Evolutionary conservation across 2,113 vertebrate species (phyloP), one percentile per base, ranked within the genome.

Genomic region (Lophius piscatorius): DNA sequence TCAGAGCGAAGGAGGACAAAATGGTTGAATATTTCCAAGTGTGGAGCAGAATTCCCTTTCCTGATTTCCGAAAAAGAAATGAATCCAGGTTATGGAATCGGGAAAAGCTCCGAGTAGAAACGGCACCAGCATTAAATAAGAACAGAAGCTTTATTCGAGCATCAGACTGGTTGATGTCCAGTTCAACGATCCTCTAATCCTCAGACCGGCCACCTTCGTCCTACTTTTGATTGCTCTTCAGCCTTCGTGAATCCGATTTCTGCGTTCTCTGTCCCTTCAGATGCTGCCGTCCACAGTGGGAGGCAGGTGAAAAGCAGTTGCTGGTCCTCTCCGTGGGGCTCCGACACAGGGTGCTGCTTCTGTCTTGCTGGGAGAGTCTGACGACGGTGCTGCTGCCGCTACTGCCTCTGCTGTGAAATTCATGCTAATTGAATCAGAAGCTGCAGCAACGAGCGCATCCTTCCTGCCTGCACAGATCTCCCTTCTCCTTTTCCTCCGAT

Each of bases 371-470:
- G 67, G 74, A 77, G 70, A 70, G 66, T 82, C 81, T 78, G 84
- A 70, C 58, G 68, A 64, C 73, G 72, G 36, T 70, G 64, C 66
- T 57, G 21, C 69, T 76, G 80, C 81, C 45, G 68, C 76, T 63
- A 20, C 70, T 86, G 78, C 75, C 67, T 81, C 75, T 57, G 86
- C 84, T 82, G 82, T 80, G 76, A 91, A 87, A 90, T 89, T 90
- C 88, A 90, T 89, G 87, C 87, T 90, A 91, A 91, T 90, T 87
- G 85, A 88, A 91, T 88, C 74, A 79, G 78, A 84, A 84, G 87
- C 87, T 87, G 89, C 87, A 83, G 88, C 83, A 87, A 79, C 74
- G 74, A 85, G 74, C 79, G 77, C 80, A 85, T 88, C 85, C 83
- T 85, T 85, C 76, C 83, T 74, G 74, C 81, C 73, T 65, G 80